Base-by-base conservation (phyloP, 2,797 vertebrate genomes). In the Amblyraja radiata region DNA sequence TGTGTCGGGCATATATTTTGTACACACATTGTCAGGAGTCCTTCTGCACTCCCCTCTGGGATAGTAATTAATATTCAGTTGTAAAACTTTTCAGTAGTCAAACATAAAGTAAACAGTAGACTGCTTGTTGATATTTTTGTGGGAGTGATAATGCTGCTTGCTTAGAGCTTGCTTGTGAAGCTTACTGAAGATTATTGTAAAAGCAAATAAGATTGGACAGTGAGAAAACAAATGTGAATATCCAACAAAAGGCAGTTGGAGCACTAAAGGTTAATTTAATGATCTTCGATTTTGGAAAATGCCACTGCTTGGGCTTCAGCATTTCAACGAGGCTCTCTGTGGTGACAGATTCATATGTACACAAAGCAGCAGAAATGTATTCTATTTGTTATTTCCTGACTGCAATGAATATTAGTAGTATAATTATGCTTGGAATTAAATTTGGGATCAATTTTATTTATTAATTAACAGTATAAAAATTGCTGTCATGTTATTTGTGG, bases 401-500 rank as follows among this genome's bases (percentile, higher is more conserved):
- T 61, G 1, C 25, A 28, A 92, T 92, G 54, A 92, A 86, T 10
- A 92, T 16, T 54, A 28, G 7, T 13, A 54, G 71, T 54, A 23
- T 76, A 28, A 92, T 92, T 92, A 58, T 73, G 5, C n/a, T 36
- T 76, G 58, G 13, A 92, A 54, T 16, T 93, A 93, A 93, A 94
- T 94, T 94, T 93, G 94, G 94, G 96, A 96, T 95, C 94, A 96
- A 96, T 96, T 98, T 98, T 97, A 97, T 97, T 98, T 97, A 97
- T 97, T 98, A 98, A 99, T 98, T 99, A 98, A 98, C 97, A 96
- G 97, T 97, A 96, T 96, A 96, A 96, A 96, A 97, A 96, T 95
- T 96, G 95, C 97, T 97, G 97, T 97, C 97, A 97, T 97, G 97
- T 97, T 97, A 96, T 96, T 98, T 98, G 97, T 96, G 96, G 96